Percentiles rank a stretch among this genome's conserved stretches.
Conservation (phyloP, 2,113 vertebrate genomes). For the Rhea pennata region DNA sequence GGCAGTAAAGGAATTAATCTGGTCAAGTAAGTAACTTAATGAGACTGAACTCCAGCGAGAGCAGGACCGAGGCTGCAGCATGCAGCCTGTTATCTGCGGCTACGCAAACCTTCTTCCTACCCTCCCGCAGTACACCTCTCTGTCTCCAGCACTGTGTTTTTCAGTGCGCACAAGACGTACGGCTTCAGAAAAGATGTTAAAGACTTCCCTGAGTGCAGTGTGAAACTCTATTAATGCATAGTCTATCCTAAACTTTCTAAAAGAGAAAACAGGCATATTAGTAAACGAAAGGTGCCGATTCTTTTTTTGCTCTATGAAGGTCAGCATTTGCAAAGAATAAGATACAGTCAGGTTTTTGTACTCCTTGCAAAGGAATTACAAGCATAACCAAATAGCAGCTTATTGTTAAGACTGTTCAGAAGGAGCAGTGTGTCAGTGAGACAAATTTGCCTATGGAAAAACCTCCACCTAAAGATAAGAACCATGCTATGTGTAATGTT, state of each 20-base stretch:
- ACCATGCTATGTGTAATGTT: background rate
- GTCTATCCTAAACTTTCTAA: background rate
- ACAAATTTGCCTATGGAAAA: background rate
- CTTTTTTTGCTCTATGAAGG: background rate
- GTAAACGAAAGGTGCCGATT: background rate
- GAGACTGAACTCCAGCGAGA: background rate
- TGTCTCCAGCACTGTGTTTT: background rate
- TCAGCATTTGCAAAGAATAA: background rate
- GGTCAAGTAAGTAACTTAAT: background rate
- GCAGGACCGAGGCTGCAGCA: background rate
- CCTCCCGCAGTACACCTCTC: background rate
- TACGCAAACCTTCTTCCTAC: background rate
- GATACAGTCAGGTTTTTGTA: background rate
- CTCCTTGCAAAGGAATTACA: background rate
- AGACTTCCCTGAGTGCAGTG: background rate
- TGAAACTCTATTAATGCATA: background rate
- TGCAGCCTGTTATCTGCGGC: background rate
- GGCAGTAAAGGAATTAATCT: background rate
- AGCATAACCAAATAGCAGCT: background rate
- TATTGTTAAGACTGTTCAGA: background rate
- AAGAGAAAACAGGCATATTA: background rate
- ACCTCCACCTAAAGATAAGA: background rate
- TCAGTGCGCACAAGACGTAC: accelerated
- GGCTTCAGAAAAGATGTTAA: background rate
- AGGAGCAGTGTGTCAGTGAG: background rate